Percentiles rank a stretch among this genome's conserved stretches.
phyloP scores from a whole-genome alignment of 2,797 vertebrate species.

The Otolemur crassicaudatus region DNA sequence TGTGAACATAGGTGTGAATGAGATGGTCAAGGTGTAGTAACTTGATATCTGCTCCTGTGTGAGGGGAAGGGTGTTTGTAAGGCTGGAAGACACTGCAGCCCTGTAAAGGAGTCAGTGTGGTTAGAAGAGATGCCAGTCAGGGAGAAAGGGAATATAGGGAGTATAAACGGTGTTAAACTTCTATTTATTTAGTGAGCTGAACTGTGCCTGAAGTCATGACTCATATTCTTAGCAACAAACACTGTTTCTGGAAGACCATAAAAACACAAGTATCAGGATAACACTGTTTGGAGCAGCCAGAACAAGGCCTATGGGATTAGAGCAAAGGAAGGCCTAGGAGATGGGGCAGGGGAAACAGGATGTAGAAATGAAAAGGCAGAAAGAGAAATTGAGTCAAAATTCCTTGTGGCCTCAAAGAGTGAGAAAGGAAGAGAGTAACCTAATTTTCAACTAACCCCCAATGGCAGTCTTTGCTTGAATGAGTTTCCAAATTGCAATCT shows the following conservation, averaged over 20 bases:
- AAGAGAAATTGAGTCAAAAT: slow-evolving; percentile 39
- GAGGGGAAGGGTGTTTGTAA: neutral
- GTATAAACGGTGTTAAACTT: slow-evolving; percentile 12
- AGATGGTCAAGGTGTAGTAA: neutral
- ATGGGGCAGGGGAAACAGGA: neutral
- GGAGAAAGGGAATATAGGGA: neutral
- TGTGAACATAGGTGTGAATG: neutral
- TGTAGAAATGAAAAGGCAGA: neutral
- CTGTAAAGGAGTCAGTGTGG: neutral
- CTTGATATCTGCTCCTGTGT: neutral
- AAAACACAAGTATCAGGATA: neutral
- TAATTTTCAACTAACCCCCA: neutral
- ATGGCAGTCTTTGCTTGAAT: neutral
- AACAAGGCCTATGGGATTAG: neutral
- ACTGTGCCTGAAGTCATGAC: neutral
- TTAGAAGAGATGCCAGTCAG: neutral
- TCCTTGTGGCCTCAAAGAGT: neutral
- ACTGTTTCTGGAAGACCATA: neutral
- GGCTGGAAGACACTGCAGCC: neutral
- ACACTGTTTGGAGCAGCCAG: neutral
- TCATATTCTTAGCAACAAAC: neutral
- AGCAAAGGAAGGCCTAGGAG: neutral
- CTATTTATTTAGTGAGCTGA: neutral
- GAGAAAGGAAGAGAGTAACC: neutral
- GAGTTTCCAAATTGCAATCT: neutral